Evolutionary conservation across 2,888 invertebrate species (phyloP).

Genomic region (Dolichopus griseipennis): DNA sequence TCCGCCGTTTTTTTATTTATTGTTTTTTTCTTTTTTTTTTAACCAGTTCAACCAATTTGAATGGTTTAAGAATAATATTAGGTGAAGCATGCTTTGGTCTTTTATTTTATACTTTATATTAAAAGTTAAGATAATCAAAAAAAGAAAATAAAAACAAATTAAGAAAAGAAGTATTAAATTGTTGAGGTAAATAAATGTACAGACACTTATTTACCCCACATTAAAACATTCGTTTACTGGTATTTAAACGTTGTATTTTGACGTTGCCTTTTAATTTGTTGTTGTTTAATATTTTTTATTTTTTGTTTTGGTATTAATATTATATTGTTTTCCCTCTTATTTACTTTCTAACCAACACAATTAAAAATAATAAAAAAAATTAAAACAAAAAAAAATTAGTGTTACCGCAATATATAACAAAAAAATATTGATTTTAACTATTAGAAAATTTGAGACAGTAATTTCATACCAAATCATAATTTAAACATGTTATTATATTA

Average conservation of each 20-base stretch:
- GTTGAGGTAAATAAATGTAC: not conserved
- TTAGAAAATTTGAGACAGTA: too few relatives aligned
- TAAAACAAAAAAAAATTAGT: not conserved
- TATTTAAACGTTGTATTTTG: not conserved
- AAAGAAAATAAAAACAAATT: not conserved
- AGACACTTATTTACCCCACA: constrained; percentile 6
- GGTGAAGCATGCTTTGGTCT: not conserved
- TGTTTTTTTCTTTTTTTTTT: not conserved
- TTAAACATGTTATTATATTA: too few relatives aligned
- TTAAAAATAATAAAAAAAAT: not conserved
- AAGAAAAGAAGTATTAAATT: not conserved
- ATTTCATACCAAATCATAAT: too few relatives aligned
- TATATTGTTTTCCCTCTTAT: not conserved
- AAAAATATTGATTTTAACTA: too few relatives aligned
- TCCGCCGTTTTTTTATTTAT: not conserved
- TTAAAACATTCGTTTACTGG: not conserved
- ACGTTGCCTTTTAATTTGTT: not conserved
- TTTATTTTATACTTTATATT: not conserved
- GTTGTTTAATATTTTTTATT: not conserved
- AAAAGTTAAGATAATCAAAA: not conserved
- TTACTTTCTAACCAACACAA: not conserved
- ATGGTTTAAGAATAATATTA: not conserved
- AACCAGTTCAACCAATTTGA: constrained; percentile 4
- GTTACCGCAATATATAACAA: not conserved
- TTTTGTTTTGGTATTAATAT: too few relatives aligned